phyloP scores from a whole-genome alignment of 2,888 invertebrate genomes.

The Caenorhabditis panamensis region DNA sequence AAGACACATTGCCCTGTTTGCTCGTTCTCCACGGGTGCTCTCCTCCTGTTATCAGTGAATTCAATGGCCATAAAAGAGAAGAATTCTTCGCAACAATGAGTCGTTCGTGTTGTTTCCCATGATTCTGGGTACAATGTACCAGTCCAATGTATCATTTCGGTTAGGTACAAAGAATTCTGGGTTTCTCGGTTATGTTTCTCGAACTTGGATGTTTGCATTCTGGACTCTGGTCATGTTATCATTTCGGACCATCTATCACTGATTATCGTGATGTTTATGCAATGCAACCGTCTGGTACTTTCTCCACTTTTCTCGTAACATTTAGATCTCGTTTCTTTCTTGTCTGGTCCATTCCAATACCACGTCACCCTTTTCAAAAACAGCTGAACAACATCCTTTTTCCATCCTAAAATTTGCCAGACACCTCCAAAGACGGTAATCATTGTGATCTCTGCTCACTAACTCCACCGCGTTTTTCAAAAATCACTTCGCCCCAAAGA shows the following conservation, averaged over 20 bases:
- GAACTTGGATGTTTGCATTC: background rate
- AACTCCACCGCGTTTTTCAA: background rate
- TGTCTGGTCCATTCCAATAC: background rate
- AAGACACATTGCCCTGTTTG: conserved; percentile 4
- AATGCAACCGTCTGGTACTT: background rate
- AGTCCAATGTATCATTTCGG: background rate
- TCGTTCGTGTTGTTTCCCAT: background rate
- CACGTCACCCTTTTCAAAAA: background rate
- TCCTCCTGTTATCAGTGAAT: conserved; percentile 1
- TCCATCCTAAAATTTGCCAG: background rate
- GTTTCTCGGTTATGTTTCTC: background rate
- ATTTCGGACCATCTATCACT: conserved; percentile 18
- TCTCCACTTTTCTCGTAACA: background rate
- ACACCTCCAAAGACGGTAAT: background rate
- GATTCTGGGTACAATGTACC: conserved; percentile 15
- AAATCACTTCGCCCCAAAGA: background rate
- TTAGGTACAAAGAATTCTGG: conserved; percentile 20
- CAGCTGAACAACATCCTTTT: no score
- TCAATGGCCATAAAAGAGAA: conserved; percentile 2
- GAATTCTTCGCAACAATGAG: background rate
- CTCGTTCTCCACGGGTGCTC: conserved; percentile 34
- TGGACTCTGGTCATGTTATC: conserved; percentile 33
- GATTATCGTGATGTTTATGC: conserved; percentile 6
- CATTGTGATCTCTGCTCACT: conserved; percentile 15
- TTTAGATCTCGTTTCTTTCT: no score